Evolutionary conservation across 2,888 invertebrate genomes (phyloP).

Genomic region (Hirtodrosophila duncani): DNA sequence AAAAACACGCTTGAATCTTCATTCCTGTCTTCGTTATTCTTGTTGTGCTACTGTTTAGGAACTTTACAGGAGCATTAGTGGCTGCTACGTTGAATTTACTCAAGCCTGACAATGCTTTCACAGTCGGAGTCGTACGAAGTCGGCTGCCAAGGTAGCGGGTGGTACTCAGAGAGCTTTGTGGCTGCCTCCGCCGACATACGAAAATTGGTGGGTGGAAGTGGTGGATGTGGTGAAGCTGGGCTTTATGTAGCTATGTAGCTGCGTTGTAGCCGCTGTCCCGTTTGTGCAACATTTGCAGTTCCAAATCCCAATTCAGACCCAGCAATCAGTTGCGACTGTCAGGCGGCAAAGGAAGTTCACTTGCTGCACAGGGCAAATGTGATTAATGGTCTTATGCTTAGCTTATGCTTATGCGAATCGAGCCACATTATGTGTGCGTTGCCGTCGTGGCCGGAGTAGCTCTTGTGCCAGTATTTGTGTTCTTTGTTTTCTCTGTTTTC

Average conservation of each 20-base stretch:
- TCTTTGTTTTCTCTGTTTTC: constrained; percentile 36
- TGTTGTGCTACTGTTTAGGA: not conserved
- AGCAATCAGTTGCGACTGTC: constrained; percentile 77
- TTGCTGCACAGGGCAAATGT: constrained; percentile 76
- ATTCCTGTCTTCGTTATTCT: not conserved
- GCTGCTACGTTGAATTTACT: constrained; percentile 51
- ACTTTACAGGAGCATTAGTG: constrained; percentile 24
- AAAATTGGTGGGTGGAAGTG: constrained; percentile 6
- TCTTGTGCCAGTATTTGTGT: constrained; percentile 19
- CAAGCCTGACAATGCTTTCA: constrained; percentile 40
- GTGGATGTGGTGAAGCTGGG: constrained; percentile 5
- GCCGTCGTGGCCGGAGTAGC: constrained; percentile 31
- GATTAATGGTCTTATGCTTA: constrained; percentile 76
- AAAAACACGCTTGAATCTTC: constrained; percentile 1
- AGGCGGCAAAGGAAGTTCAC: constrained; percentile 77
- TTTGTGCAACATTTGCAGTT: constrained; percentile 59
- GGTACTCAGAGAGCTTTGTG: constrained; percentile 20
- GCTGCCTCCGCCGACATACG: constrained; percentile 7
- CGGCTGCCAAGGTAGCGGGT: constrained; percentile 16
- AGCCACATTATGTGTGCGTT: constrained; percentile 74
- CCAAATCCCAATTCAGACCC: constrained; percentile 75
- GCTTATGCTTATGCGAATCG: constrained; percentile 45
- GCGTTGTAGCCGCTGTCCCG: constrained; percentile 30
- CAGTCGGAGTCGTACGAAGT: constrained; percentile 7
- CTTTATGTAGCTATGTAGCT: constrained; percentile 10